Conservation (phyloP, 2,888 invertebrate species). For the Acleris holmiana region DNA sequence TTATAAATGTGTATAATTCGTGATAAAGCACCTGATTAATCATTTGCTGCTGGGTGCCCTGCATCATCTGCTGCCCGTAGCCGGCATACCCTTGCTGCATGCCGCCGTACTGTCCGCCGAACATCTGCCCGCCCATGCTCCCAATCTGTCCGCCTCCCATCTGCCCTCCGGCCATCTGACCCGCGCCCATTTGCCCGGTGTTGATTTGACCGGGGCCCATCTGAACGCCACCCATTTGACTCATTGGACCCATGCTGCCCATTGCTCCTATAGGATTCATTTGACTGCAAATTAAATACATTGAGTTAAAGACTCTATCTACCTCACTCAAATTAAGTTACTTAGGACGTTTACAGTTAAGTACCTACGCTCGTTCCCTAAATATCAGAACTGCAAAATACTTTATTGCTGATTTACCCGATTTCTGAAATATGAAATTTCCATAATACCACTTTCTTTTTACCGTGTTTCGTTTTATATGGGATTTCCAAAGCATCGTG, state of each 20-base stretch:
- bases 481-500: too few relatives aligned
- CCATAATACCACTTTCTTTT: too few relatives aligned
- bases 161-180: constrained; percentile 69
- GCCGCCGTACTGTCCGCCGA: constrained; percentile 85
- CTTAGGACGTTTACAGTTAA: too few relatives aligned
- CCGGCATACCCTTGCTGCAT: constrained; percentile 85
- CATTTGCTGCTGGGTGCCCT: constrained; percentile 80
- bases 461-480: too few relatives aligned
- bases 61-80: constrained; percentile 81
- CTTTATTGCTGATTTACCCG: too few relatives aligned
- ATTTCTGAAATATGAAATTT: too few relatives aligned
- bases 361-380: too few relatives aligned
- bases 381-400: too few relatives aligned
- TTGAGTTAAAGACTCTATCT: not conserved
- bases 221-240: constrained; percentile 61
- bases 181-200: constrained; percentile 49
- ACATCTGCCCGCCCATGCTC: constrained; percentile 84
- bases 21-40: constrained; percentile 70
- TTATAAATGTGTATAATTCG: too few relatives aligned
- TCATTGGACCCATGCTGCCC: constrained; percentile 77
- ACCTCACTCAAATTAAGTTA: too few relatives aligned
- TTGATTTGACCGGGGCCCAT: constrained; percentile 55
- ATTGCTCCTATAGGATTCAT: constrained; percentile 77
- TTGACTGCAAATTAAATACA: constrained; percentile 59
- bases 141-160: constrained; percentile 70